Percentiles rank a stretch among this genome's conserved stretches.
phyloP scores from a whole-genome alignment of 2,888 invertebrate species.

The Rutpela maculata region DNA sequence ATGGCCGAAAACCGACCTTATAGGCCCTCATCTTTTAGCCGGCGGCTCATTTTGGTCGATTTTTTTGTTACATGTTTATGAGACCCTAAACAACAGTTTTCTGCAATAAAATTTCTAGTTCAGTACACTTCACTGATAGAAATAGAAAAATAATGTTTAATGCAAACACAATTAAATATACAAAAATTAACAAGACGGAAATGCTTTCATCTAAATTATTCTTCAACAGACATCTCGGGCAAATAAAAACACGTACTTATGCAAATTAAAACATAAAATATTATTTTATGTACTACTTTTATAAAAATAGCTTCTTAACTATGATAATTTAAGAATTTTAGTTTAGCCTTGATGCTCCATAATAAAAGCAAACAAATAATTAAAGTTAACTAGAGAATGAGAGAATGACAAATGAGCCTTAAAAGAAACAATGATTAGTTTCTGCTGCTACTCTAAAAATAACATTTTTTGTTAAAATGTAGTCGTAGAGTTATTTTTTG shows the following conservation, averaged over 20 bases:
- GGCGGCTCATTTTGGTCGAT: too few relatives aligned
- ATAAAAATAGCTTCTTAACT: constrained; percentile 2
- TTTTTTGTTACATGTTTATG: too few relatives aligned
- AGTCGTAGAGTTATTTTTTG: constrained; percentile 29
- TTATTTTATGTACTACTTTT: background rate
- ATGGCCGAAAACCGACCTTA: too few relatives aligned
- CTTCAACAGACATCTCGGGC: background rate
- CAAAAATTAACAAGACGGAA: background rate
- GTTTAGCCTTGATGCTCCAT: background rate
- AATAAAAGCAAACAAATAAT: constrained; percentile 49
- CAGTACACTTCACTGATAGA: too few relatives aligned
- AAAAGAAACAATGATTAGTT: constrained; percentile 44
- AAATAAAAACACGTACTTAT: background rate
- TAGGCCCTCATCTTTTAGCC: too few relatives aligned
- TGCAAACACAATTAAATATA: background rate
- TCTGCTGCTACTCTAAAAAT: constrained; percentile 41
- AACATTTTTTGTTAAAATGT: constrained; percentile 20
- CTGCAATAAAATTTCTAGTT: too few relatives aligned
- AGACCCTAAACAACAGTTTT: too few relatives aligned
- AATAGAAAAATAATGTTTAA: too few relatives aligned
- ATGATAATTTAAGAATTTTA: constrained; percentile 13
- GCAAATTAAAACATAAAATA: background rate
- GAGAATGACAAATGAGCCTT: constrained; percentile 51
- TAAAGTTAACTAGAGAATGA: constrained; percentile 48
- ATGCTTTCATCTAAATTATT: background rate